These are phyloP conservation scores for Bostrychus sinensis DNA, from an alignment of 2,113 vertebrate genomes.

Conservation along the genomic window DNA sequence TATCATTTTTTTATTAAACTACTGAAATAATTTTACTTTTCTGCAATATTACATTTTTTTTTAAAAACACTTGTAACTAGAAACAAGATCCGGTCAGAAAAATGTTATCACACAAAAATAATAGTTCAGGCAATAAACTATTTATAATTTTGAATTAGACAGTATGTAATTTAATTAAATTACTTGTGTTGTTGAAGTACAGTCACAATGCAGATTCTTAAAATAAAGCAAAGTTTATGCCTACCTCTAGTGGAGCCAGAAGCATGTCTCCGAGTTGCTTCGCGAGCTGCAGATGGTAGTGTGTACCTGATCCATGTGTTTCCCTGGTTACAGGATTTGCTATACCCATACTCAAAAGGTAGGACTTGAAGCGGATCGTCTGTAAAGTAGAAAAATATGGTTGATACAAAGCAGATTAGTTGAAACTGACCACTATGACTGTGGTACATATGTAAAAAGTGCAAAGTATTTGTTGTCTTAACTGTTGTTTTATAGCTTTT, in stretches of 20 bases:
- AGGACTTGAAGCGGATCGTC: constrained; percentile 97
- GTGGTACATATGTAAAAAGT: too few species aligned
- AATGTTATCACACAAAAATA: too few species aligned
- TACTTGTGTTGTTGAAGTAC: background rate
- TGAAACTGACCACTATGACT: too few species aligned
- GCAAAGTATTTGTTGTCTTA: background rate
- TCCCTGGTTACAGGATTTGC: constrained; percentile 96
- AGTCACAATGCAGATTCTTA: background rate
- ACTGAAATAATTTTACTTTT: too few species aligned
- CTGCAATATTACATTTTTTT: too few species aligned
- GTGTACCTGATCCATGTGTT: constrained; percentile 92
- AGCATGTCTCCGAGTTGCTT: constrained; percentile 93
- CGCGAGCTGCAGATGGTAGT: constrained; percentile 96
- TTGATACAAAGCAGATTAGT: background rate
- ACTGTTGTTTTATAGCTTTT: background rate
- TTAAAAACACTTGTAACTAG: too few species aligned
- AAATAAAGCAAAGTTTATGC: too few species aligned
- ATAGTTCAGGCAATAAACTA: too few species aligned
- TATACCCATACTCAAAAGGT: constrained; percentile 97
- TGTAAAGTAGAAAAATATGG: constrained; percentile 54
- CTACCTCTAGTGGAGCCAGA: constrained; percentile 90
- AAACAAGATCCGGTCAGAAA: too few species aligned
- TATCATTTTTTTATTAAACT: too few species aligned
- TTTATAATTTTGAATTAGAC: too few species aligned
- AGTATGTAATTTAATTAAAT: too few species aligned